Conservation (phyloP, 2,888 invertebrate genomes). For the Deilephila elpenor region DNA sequence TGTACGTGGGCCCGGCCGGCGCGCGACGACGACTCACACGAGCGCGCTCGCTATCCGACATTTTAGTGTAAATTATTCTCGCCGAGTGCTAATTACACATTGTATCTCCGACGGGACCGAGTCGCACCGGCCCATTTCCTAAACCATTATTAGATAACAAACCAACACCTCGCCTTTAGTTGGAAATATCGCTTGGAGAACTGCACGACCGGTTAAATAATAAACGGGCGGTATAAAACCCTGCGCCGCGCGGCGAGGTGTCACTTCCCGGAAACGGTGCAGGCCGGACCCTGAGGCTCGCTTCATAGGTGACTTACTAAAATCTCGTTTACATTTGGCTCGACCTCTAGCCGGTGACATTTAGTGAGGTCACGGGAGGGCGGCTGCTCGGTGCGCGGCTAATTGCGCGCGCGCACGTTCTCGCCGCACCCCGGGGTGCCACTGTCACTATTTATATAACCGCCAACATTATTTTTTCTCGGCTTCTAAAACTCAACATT, state of each 20-base stretch:
- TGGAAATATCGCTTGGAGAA: slow-evolving; percentile 44
- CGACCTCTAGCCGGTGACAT: slow-evolving; percentile 55
- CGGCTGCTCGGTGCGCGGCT: slow-evolving; percentile 32
- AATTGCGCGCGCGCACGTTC: slow-evolving; percentile 45
- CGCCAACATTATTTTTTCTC: background rate
- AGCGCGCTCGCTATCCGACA: background rate
- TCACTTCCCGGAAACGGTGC: slow-evolving; percentile 66
- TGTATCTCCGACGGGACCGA: slow-evolving; percentile 39
- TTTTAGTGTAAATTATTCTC: slow-evolving; percentile 1
- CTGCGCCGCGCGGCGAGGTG: slow-evolving; percentile 42
- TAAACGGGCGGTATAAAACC: slow-evolving; percentile 40
- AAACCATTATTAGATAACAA: slow-evolving; percentile 51
- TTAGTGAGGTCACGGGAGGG: slow-evolving; percentile 49
- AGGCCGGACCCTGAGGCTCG: slow-evolving; percentile 45
- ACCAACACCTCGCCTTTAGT: slow-evolving; percentile 42
- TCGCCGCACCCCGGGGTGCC: slow-evolving; percentile 39
- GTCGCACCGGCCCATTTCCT: slow-evolving; percentile 40
- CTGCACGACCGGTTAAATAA: slow-evolving; percentile 44
- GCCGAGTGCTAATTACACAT: slow-evolving; percentile 47
- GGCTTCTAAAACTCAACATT: background rate
- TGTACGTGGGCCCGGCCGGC: slow-evolving; percentile 44
- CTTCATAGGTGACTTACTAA: slow-evolving; percentile 46
- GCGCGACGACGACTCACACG: slow-evolving; percentile 10
- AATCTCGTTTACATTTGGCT: slow-evolving; percentile 57
- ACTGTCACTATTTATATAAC: slow-evolving; percentile 36